Conservation (phyloP, 2,113 vertebrate species). For the Scophthalmus maximus region DNA sequence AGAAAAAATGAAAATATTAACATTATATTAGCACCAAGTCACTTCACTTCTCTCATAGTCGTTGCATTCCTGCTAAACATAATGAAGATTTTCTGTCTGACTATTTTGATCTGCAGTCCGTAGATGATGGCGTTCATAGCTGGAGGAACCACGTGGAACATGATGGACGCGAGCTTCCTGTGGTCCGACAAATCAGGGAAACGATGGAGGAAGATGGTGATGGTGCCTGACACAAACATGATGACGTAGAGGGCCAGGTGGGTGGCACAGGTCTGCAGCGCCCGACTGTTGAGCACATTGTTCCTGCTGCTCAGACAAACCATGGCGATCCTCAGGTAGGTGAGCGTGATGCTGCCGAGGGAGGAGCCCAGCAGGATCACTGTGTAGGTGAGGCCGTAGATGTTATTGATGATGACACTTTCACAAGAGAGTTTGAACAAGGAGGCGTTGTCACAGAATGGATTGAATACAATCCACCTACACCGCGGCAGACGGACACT, state of each 20-base stretch:
- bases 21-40: too few species aligned
- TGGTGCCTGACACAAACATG: constrained; percentile 11
- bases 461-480: constrained; percentile 32
- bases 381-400: constrained; percentile 44
- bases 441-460: constrained; percentile 24
- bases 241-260: constrained; percentile 66
- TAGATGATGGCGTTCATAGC: constrained; percentile 66
- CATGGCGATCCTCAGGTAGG: constrained; percentile 62
- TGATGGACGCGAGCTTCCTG: constrained; percentile 47
- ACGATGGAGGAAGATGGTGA: constrained; percentile 44
- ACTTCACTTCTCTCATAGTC: too few species aligned
- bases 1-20: too few species aligned
- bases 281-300: constrained; percentile 46
- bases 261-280: constrained; percentile 70
- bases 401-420: constrained; percentile 32
- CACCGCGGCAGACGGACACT: constrained; percentile 58
- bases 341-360: constrained; percentile 47
- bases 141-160: constrained; percentile 40
- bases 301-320: constrained; percentile 51
- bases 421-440: too few species aligned
- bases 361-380: constrained; percentile 32
- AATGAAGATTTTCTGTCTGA: not conserved
- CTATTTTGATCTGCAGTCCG: constrained; percentile 49
- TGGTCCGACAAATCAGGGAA: constrained; percentile 29
- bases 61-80: not conserved